phyloP scores from a whole-genome alignment of 2,113 vertebrate genomes.

The Ophthalmolycus amberensis region DNA sequence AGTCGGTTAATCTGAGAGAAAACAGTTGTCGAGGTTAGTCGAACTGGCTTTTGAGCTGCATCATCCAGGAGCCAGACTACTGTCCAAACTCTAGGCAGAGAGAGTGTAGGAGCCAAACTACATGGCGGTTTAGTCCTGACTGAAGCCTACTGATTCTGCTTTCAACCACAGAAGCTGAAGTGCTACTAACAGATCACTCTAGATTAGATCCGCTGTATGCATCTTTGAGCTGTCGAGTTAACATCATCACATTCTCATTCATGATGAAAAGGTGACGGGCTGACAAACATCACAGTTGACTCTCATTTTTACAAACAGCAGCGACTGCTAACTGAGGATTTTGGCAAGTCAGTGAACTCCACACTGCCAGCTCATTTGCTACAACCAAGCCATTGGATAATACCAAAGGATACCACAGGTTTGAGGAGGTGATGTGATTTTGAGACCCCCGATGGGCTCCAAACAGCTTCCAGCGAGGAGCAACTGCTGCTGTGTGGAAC shows the following conservation, averaged over 20 bases:
- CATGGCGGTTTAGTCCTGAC: constrained; percentile 36
- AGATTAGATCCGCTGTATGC: not conserved
- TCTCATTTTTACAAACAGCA: constrained; percentile 29
- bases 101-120: constrained; percentile 21
- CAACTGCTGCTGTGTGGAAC: constrained; percentile 9
- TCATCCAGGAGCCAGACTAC: not conserved
- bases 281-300: constrained; percentile 35
- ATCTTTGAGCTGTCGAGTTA: constrained; percentile 18
- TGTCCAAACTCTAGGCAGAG: constrained; percentile 14
- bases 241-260: constrained; percentile 32
- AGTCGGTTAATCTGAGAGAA: not conserved
- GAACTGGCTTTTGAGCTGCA: not conserved
- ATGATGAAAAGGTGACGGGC: constrained; percentile 21
- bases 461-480: not conserved
- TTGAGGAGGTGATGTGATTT: not conserved
- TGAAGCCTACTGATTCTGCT: constrained; percentile 5
- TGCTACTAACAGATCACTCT: not conserved
- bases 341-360: not conserved
- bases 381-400: not conserved
- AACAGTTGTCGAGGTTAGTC: not conserved
- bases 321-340: not conserved
- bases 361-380: not conserved
- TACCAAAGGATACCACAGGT: not conserved
- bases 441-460: not conserved
- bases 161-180: constrained; percentile 14